phyloP scores from a whole-genome alignment of 2,113 vertebrate species.

The Alethe diademata region DNA sequence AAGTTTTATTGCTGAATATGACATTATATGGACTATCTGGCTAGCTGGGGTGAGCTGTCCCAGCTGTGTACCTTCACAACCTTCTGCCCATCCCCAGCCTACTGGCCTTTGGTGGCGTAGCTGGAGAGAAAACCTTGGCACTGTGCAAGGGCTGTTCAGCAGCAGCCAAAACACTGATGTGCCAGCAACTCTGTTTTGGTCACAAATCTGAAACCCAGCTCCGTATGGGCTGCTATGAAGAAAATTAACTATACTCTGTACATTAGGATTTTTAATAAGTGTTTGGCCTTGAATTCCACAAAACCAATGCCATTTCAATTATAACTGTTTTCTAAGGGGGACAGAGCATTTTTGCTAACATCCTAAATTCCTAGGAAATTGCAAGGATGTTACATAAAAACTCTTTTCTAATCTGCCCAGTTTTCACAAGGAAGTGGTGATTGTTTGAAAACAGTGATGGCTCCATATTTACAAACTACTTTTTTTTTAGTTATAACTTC shows the following conservation, averaged over 20 bases:
- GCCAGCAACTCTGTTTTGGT: background rate
- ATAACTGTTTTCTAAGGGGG: background rate
- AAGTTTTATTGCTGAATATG: background rate
- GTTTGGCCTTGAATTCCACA: background rate
- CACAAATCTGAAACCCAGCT: background rate
- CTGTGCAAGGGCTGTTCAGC: background rate
- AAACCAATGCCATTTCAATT: background rate
- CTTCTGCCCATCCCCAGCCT: background rate
- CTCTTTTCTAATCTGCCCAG: background rate
- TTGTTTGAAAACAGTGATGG: background rate
- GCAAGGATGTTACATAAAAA: background rate
- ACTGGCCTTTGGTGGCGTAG: background rate
- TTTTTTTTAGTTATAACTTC: background rate
- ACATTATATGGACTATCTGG: background rate
- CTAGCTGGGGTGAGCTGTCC: background rate
- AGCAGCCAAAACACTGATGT: background rate
- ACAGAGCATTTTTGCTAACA: background rate
- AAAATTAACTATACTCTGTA: background rate
- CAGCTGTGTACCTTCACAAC: background rate
- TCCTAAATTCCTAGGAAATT: background rate
- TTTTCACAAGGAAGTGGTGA: background rate
- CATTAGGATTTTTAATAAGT: background rate
- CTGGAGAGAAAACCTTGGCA: background rate
- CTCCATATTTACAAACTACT: background rate
- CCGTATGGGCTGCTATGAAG: background rate